Base-by-base conservation (phyloP, 2,797 vertebrate genomes). In the Scleropages formosus region DNA sequence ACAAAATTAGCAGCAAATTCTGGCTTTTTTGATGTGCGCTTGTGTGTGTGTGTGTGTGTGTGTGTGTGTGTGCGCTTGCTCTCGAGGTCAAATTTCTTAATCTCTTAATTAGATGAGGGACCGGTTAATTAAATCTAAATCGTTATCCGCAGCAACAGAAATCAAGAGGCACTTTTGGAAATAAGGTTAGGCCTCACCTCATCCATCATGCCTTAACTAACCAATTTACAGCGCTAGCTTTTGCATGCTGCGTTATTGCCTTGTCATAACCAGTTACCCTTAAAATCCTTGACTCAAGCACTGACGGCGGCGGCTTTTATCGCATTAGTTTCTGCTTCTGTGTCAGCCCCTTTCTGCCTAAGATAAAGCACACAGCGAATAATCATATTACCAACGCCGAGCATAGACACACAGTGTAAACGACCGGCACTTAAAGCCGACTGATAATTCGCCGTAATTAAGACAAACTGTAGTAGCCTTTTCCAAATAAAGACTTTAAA, bases 171-270 rank as follows among this genome's bases (percentile, higher is more conserved):
- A 92, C 91, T 94, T 94, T 93, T 93, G 93, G 87, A 93, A 96
- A 98, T 93, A 90, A 93, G 94, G 96, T 92, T 91, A 95, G 93
- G 88, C 89, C 92, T 87, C 87, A 88, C 85, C 93, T 96, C 97
- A 98, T 99, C 96, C 96, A 98, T 99, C 97, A 99, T 91, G 91
- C 90, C 92, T 92, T 98, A 98, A 99, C 95, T 97, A 98, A 99
- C 94, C 96, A 95, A 96, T 98, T 98, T 98, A 94, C 93, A 91
- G 93, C 31, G 89, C 94, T 93, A 93, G 94, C 92, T 91, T 95
- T 95, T 95, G 94, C 94, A 94, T 95, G 92, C 91, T 88, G 91
- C 92, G 89, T 98, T 98, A 99, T 99, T 98, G 96, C 94, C 95
- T 98, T 99, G 97, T 99, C 97, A 99, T 98, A 98, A 98, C 94